These are phyloP conservation scores for Blera fallax DNA, from an alignment of 2,888 invertebrate genomes.

Conservation along the genomic window DNA sequence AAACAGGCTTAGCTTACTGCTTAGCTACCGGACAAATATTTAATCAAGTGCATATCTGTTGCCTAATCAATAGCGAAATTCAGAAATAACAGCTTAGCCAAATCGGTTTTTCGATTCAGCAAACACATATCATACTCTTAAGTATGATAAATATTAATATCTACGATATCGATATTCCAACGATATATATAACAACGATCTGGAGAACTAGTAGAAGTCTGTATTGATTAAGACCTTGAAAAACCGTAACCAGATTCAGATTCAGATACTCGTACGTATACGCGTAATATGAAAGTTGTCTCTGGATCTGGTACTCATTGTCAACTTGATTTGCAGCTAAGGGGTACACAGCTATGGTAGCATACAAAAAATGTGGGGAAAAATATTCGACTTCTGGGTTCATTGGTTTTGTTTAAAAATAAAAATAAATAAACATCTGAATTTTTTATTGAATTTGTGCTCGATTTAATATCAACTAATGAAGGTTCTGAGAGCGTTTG, in stretches of 20 bases:
- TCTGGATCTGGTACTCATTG: constrained; percentile 37
- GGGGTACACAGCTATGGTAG: neutral
- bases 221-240: constrained; percentile 45
- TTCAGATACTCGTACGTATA: constrained; percentile 1
- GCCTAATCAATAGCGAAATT: neutral
- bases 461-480: neutral
- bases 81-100: neutral
- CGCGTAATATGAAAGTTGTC: constrained; percentile 62
- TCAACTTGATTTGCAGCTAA: constrained; percentile 44
- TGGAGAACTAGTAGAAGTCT: neutral
- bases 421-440: neutral
- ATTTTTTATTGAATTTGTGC: neutral
- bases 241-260: constrained; percentile 35
- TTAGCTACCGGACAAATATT: neutral
- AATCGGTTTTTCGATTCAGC: neutral
- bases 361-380: neutral
- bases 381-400: constrained; percentile 16
- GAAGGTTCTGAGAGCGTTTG: neutral
- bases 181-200: constrained; percentile 1
- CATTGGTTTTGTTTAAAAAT: constrained; percentile 13
- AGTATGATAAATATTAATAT: neutral
- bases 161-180: constrained; percentile 9
- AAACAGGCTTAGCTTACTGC: too few relatives aligned
- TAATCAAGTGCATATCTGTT: neutral
- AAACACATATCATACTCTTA: neutral